phyloP scores from a whole-genome alignment of 2,113 vertebrate species.

The Glaucidium brasilianum region DNA sequence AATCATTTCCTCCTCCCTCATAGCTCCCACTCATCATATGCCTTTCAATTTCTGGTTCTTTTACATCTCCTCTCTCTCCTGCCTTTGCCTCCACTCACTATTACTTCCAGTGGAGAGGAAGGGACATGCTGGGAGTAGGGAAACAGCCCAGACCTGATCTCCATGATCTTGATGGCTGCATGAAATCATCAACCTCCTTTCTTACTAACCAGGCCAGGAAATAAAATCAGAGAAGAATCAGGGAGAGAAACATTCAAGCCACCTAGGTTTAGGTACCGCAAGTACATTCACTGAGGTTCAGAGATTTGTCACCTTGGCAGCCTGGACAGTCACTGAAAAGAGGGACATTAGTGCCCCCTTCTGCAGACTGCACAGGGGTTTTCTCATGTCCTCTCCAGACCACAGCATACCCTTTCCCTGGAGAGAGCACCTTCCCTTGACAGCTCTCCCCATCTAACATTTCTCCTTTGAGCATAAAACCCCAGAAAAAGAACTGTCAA shows the following conservation, averaged over 20 bases:
- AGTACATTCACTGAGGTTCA: neutral
- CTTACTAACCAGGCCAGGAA: neutral
- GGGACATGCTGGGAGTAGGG: neutral
- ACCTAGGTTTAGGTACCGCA: neutral
- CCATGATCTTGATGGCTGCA: neutral
- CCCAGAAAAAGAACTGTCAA: neutral
- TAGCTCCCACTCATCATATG: neutral
- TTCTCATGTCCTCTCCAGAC: neutral
- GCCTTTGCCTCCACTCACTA: neutral
- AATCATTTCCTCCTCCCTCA: neutral
- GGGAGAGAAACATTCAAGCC: neutral
- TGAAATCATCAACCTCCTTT: neutral
- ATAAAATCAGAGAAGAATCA: neutral
- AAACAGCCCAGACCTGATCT: neutral
- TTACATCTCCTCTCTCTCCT: neutral
- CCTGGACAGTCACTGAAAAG: neutral
- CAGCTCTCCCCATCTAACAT: neutral
- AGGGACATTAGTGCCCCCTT: neutral
- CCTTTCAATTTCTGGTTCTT: neutral
- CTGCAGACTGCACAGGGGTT: neutral
- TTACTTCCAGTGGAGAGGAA: neutral
- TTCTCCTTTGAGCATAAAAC: neutral
- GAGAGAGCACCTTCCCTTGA: neutral
- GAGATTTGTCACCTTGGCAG: neutral
- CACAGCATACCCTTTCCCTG: neutral